phyloP scores from a whole-genome alignment of 2,888 invertebrate species.

The Plebejus melissa region DNA sequence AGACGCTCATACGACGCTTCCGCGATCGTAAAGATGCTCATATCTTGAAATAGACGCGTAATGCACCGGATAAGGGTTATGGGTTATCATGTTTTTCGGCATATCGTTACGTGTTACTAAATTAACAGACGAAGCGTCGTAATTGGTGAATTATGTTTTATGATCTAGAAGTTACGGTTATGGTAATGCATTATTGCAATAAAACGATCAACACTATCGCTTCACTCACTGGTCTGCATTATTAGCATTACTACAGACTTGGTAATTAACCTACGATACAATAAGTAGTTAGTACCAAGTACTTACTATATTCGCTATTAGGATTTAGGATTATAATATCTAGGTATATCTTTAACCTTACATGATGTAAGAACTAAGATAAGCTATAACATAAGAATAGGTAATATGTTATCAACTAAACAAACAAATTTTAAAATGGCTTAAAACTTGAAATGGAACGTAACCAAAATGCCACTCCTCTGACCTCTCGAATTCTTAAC shows the following conservation, averaged over 20 bases:
- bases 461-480: neutral
- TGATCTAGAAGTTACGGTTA: neutral
- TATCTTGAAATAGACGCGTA: constrained; percentile 16
- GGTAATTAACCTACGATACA: neutral
- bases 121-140: neutral
- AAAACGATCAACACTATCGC: neutral
- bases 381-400: constrained; percentile 1
- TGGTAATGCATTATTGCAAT: neutral
- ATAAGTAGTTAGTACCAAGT: neutral
- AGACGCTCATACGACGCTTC: constrained; percentile 17
- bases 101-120: neutral
- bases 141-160: neutral
- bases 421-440: neutral
- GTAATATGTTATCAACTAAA: neutral
- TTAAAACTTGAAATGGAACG: neutral
- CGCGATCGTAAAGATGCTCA: constrained; percentile 24
- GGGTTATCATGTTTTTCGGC: constrained; percentile 21
- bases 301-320: too few species aligned
- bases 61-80: constrained; percentile 22
- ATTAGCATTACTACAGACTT: neutral
- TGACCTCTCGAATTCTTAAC: neutral
- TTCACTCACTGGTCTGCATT: neutral
- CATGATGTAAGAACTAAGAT: neutral
- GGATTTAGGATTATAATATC: neutral
- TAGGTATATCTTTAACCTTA: neutral